Conservation (phyloP, 2,888 invertebrate species). For the Netelia virgata region DNA sequence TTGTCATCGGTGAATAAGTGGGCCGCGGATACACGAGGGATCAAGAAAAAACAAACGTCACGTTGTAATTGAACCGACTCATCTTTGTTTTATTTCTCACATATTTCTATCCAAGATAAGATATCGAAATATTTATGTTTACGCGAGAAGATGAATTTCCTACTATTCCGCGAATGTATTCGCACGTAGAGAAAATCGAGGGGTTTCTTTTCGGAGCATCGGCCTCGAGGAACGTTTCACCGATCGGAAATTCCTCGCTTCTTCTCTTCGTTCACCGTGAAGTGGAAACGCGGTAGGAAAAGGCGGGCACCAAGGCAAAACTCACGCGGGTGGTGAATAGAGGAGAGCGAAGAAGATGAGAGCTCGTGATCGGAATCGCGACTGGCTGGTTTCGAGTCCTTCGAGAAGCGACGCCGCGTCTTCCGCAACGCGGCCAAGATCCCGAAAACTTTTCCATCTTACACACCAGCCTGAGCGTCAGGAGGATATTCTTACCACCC, state of each 20-base stretch:
- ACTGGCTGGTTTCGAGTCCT: conserved; percentile 60
- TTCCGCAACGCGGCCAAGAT: conserved; percentile 37
- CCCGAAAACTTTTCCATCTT: conserved; percentile 38
- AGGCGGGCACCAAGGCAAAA: conserved; percentile 24
- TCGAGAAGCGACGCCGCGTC: conserved; percentile 31
- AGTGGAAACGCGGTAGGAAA: conserved; percentile 15
- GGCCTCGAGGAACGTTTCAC: not conserved
- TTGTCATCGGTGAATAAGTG: not conserved
- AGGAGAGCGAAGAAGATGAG: conserved; percentile 55
- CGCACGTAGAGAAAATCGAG: too few relatives aligned
- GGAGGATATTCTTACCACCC: not conserved
- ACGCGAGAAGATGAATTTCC: too few relatives aligned
- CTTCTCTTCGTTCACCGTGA: conserved; percentile 14
- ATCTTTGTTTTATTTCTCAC: too few relatives aligned
- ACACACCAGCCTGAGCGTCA: not conserved
- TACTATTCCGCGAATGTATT: too few relatives aligned
- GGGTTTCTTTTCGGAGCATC: too few relatives aligned
- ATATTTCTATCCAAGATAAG: too few relatives aligned
- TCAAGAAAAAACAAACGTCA: too few relatives aligned
- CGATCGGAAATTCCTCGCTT: conserved; percentile 40
- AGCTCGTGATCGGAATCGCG: conserved; percentile 74
- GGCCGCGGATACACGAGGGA: too few relatives aligned
- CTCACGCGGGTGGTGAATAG: not conserved
- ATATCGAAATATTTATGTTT: too few relatives aligned
- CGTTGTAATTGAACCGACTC: too few relatives aligned